phyloP scores from a whole-genome alignment of 2,888 invertebrate species.

The Norana najaformis region DNA sequence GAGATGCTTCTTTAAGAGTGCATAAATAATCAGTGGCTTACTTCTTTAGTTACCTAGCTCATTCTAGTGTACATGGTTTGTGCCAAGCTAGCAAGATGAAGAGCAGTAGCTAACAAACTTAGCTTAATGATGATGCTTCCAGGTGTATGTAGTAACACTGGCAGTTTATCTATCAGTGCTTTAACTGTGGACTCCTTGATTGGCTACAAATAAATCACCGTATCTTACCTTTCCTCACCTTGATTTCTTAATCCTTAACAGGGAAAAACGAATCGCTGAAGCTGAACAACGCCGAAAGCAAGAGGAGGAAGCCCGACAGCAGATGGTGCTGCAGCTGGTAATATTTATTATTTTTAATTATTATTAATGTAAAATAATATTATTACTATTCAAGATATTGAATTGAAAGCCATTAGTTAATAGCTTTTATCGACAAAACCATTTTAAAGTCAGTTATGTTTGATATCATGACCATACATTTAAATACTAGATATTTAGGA shows the following conservation, averaged over 20 bases:
- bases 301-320: background rate
- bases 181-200: too few relatives aligned
- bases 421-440: background rate
- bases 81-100: background rate
- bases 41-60: background rate
- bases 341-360: too few relatives aligned
- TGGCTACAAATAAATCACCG: too few relatives aligned
- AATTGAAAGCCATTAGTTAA: background rate
- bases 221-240: background rate
- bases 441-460: background rate
- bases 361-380: too few relatives aligned
- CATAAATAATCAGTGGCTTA: background rate
- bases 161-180: background rate
- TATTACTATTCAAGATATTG: background rate
- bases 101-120: background rate
- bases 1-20: background rate
- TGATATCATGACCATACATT: background rate
- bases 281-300: background rate
- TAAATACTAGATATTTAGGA: background rate
- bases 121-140: background rate
- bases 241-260: background rate
- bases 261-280: background rate
- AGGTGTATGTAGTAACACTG: background rate
- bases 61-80: too few relatives aligned
- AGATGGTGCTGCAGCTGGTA: background rate